Evolutionary conservation across 2,113 vertebrate species (phyloP), one percentile per base, ranked within the genome.

Genomic region (Microtus richardsoni): DNA sequence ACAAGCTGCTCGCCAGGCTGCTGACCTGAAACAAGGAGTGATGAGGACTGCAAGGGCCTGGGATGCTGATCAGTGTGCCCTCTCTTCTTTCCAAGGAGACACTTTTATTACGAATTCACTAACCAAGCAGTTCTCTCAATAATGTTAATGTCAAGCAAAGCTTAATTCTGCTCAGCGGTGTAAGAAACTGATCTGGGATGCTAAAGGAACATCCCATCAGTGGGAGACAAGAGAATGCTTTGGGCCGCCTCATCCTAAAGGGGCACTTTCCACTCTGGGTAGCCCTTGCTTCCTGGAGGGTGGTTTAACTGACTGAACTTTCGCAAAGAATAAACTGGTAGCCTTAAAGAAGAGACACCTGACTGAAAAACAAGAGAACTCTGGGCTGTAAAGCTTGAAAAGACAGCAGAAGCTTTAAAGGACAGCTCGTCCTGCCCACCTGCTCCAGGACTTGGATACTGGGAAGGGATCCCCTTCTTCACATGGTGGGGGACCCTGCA

Each of bases 181-280:
- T 73, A 91, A 92, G 93, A 95, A 88, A 84, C 44, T 87, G 89
- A 87, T 54, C 64, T 93, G 77, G 80, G 96, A 94, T 64, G 64
- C 41, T 95, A 85, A 84, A 92, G 92, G 91, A 75, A 49, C 58
- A 66, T 80, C 39, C 28, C 60, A 64, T 54, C 16, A 79, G 54
- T 60, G 75, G 66, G 58, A 88, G 71, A 83, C 19, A 62, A 94
- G 33, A 64, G 64, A 75, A 0, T 75, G 77, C 80, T 93, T 73
- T 73, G 62, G 77, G 88, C 71, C 17, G 28, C 54, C 80, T 95
- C 75, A 28, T 73, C 88, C 13, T 74, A 74, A 39, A 92, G 88
- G 91, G 74, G 70, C 47, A 28, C 19, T 60, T 77, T 80, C 64
- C 30, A 41, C 0, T 41, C 44, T 41, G 44, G n/a, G 77, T 36